phyloP scores from a whole-genome alignment of 2,888 invertebrate species.

The Gasteruption jaculator region DNA sequence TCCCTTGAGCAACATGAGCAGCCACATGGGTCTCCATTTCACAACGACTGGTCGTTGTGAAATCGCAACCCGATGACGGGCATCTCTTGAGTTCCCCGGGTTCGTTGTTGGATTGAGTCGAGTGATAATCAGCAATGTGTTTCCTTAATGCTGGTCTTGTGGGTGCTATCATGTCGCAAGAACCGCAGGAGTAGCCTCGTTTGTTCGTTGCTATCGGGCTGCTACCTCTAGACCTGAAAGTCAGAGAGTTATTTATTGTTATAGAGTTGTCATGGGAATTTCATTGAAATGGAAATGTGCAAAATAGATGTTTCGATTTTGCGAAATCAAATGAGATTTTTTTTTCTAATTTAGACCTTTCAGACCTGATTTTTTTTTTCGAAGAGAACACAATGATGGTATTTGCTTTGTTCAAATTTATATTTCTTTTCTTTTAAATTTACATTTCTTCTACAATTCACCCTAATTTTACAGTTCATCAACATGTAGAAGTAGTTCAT shows the following conservation, averaged over 20 bases:
- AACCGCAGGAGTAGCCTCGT: slow-evolving; percentile 50
- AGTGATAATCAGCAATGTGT: slow-evolving; percentile 49
- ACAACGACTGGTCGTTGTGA: slow-evolving; percentile 47
- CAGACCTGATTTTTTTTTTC: no score
- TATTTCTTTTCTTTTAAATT: not conserved
- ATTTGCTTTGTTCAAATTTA: no score
- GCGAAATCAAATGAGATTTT: no score
- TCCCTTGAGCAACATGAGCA: slow-evolving; percentile 51
- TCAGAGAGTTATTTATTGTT: no score
- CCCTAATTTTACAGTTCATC: no score
- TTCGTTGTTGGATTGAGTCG: slow-evolving; percentile 32
- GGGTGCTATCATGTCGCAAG: slow-evolving; percentile 48
- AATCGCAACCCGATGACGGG: slow-evolving; percentile 45
- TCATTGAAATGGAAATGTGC: no score
- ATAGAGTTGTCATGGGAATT: no score
- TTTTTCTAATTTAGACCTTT: no score
- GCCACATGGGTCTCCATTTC: slow-evolving; percentile 52
- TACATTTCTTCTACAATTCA: not conserved
- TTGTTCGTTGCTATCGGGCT: no score
- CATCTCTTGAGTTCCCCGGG: slow-evolving; percentile 38
- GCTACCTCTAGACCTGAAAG: slow-evolving; percentile 40
- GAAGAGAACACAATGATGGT: no score
- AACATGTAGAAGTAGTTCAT: no score
- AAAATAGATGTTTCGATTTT: no score
- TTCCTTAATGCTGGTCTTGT: slow-evolving; percentile 50